Evolutionary conservation across 1,140 invertebrate genomes (phyloP).

Genomic region (Eumeta japonica): DNA sequence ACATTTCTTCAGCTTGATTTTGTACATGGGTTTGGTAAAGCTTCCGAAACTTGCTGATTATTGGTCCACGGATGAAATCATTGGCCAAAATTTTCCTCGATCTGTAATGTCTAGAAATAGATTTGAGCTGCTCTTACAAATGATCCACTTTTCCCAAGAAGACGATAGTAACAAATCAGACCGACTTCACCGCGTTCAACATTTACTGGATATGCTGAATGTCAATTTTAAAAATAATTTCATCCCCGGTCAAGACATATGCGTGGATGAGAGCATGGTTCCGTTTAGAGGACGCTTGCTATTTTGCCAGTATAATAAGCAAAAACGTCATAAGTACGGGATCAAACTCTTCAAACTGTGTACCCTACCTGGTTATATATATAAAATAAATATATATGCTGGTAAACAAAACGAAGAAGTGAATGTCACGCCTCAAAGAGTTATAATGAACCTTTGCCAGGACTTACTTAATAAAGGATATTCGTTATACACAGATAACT

Average conservation of each 20-base stretch:
- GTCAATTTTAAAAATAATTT: slow-evolving; percentile 28
- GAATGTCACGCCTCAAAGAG: slow-evolving; percentile 21
- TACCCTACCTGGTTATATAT: slow-evolving; percentile 29
- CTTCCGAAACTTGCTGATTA: slow-evolving; percentile 18
- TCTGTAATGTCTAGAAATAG: slow-evolving; percentile 15
- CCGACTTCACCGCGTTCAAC: slow-evolving; percentile 11
- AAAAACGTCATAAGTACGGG: slow-evolving; percentile 38
- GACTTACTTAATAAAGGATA: slow-evolving; percentile 24
- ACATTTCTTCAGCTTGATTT: slow-evolving; percentile 19
- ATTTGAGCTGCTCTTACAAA: slow-evolving; percentile 18
- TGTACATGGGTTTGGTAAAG: slow-evolving; percentile 20
- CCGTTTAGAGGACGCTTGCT: slow-evolving; percentile 32
- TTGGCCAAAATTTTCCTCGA: slow-evolving; percentile 16
- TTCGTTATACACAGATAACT: slow-evolving; percentile 39
- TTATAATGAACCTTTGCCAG: slow-evolving; percentile 21
- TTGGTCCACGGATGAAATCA: slow-evolving; percentile 14
- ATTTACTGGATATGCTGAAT: slow-evolving; percentile 16
- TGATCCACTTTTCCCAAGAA: slow-evolving; percentile 19
- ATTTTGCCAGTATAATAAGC: slow-evolving; percentile 35
- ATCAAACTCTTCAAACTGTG: slow-evolving; percentile 40
- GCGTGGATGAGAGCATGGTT: slow-evolving; percentile 26
- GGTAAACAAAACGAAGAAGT: slow-evolving; percentile 23
- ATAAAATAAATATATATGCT: slow-evolving; percentile 27
- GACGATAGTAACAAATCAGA: slow-evolving; percentile 15
- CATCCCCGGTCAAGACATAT: slow-evolving; percentile 25